Percentiles rank a stretch among this genome's conserved stretches.
These are phyloP conservation scores for Drosophila maculinotata DNA, from an alignment of 2,888 invertebrate genomes.

Conservation along the genomic window DNA sequence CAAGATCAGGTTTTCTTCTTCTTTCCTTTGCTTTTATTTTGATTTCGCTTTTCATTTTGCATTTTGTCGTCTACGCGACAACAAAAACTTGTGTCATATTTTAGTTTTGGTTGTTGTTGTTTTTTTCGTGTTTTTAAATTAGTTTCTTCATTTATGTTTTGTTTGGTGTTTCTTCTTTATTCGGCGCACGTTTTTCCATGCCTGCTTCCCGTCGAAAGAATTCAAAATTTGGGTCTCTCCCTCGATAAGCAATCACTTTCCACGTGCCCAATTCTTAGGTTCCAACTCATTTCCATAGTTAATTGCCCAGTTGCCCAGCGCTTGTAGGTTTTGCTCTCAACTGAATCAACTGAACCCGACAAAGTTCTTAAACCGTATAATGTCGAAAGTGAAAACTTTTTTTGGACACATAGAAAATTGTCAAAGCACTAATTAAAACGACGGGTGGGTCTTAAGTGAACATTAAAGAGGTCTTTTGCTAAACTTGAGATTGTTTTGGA, in stretches of 20 bases:
- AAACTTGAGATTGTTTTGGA: background rate
- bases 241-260: conserved; percentile 64
- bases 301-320: conserved; percentile 43
- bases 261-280: conserved; percentile 65
- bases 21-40: conserved; percentile 47
- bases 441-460: background rate
- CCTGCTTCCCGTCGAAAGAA: conserved; percentile 19
- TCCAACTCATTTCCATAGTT: conserved; percentile 65
- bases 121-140: conserved; percentile 47
- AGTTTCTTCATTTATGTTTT: conserved; percentile 25
- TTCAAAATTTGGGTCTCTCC: conserved; percentile 37
- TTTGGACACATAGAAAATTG: background rate
- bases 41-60: conserved; percentile 67
- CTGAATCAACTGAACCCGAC: no score
- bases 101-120: conserved; percentile 38
- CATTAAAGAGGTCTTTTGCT: conserved; percentile 3
- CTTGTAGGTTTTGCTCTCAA: no score
- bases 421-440: conserved; percentile 20
- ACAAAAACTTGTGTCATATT: conserved; percentile 66
- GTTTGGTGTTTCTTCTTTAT: conserved; percentile 6
- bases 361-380: conserved; percentile 32
- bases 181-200: conserved; percentile 25
- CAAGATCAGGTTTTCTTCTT: conserved; percentile 38
- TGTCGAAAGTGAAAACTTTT: conserved; percentile 59
- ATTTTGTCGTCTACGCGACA: conserved; percentile 49